Conservation (phyloP, 2,888 invertebrate species). For the Cinara cedri region DNA sequence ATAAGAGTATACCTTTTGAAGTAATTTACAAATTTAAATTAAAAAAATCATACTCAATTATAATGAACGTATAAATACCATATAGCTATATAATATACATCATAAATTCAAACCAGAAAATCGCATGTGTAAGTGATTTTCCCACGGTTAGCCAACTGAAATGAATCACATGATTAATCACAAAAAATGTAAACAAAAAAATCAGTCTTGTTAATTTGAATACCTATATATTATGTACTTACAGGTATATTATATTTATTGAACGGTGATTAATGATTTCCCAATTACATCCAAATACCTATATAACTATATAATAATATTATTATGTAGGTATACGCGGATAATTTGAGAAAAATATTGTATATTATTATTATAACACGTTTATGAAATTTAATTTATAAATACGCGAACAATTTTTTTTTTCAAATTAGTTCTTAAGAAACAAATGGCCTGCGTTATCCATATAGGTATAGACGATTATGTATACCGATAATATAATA, state of each 20-base stretch:
- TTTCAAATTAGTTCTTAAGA: not conserved
- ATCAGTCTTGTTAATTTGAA: slow-evolving; percentile 11
- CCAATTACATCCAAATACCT: not conserved
- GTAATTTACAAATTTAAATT: slow-evolving; percentile 3
- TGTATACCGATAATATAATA: no score
- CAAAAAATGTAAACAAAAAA: slow-evolving; percentile 14
- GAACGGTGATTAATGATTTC: slow-evolving; percentile 11
- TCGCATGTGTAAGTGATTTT: slow-evolving; percentile 1
- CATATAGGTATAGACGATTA: not conserved
- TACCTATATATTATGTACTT: no score
- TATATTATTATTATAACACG: not conserved
- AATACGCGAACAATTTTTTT: no score
- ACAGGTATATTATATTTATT: not conserved
- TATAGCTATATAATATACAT: no score
- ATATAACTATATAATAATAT: no score
- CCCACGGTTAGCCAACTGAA: slow-evolving; percentile 23
- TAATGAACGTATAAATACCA: no score
- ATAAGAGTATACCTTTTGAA: no score
- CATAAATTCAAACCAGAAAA: not conserved
- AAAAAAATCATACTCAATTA: not conserved
- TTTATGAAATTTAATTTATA: not conserved
- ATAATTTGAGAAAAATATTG: not conserved
- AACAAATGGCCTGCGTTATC: not conserved
- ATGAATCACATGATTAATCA: not conserved
- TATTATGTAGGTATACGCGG: not conserved